Evolutionary conservation across 2,888 invertebrate genomes (phyloP), one percentile per base, ranked within the genome.

Genomic region (Coelopa pilipes): DNA sequence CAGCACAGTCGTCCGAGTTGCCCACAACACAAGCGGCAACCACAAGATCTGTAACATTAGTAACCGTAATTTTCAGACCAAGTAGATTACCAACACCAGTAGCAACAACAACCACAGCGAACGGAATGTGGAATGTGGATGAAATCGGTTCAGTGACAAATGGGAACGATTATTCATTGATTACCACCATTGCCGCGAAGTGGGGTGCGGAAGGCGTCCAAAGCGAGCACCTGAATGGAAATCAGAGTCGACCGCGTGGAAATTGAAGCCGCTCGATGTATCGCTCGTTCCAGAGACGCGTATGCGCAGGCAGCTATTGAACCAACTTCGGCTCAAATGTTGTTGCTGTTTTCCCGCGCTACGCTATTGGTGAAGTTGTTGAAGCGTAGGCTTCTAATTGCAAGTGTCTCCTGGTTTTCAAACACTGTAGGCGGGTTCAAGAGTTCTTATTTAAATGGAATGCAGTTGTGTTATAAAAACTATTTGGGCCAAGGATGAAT

Each of bases 81-180:
- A 12, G 45, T 46, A 21, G 12, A 63, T 24, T 21, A 2, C 17
- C n/a, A 59, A 59, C 3, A 24, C 13, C 12, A 24, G 19, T 3
- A 21, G 46, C 17, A 46, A 46, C 47, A 53, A 34, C 45, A 13
- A 59, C 12, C 60, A 60, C 17, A 47, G 45, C 69, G 59, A 47
- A 47, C 19, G n/a, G n/a, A n/a, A n/a, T n/a, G n/a, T n/a, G 4
- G 9, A 1, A 19, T 7, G 53, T 67, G 59, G 59, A 67, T 66
- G 67, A 66, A 74, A 76, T 72, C 70, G 74, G 72, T 65, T 72
- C 74, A 75, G 55, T 76, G 76, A 78, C 77, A 78, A 78, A 76
- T 76, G 66, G 66, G 73, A 75, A 73, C 73, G 57, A 72, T 78
- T 76, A 76, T 71, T 55, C 67, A 59, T 47, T 60, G 66, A 17